phyloP scores from a whole-genome alignment of 2,888 invertebrate species.

The Standfussiana lucernea region DNA sequence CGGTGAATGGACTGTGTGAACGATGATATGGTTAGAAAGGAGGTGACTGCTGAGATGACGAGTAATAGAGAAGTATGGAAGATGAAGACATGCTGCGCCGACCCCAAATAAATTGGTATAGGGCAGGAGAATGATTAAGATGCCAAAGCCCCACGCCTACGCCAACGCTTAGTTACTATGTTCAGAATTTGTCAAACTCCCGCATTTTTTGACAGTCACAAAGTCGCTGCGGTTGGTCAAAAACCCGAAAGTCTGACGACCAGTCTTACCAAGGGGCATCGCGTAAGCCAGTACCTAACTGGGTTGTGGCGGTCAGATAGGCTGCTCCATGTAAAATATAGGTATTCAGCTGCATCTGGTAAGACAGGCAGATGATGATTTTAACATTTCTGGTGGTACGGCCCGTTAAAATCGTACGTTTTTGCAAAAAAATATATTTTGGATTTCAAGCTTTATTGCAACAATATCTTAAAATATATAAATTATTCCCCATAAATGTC shows the following conservation, averaged over 20 bases:
- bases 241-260: background rate
- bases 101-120: background rate
- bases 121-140: too few relatives aligned
- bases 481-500: conserved; percentile 13
- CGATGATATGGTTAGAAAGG: background rate
- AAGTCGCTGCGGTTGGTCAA: background rate
- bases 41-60: background rate
- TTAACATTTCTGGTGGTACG: background rate
- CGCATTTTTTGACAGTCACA: background rate
- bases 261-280: background rate
- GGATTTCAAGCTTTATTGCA: background rate
- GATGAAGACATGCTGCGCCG: background rate
- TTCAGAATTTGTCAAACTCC: background rate
- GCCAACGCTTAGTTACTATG: background rate
- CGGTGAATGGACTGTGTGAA: background rate
- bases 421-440: background rate
- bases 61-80: background rate
- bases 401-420: background rate
- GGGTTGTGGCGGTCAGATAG: background rate
- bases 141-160: background rate
- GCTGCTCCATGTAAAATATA: background rate
- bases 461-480: background rate
- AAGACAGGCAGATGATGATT: background rate
- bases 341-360: background rate
- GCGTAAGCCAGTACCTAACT: background rate